Percentiles rank a stretch among this genome's conserved stretches.
Conservation (phyloP, 2,888 invertebrate species). For the Itoplectis maculator region DNA sequence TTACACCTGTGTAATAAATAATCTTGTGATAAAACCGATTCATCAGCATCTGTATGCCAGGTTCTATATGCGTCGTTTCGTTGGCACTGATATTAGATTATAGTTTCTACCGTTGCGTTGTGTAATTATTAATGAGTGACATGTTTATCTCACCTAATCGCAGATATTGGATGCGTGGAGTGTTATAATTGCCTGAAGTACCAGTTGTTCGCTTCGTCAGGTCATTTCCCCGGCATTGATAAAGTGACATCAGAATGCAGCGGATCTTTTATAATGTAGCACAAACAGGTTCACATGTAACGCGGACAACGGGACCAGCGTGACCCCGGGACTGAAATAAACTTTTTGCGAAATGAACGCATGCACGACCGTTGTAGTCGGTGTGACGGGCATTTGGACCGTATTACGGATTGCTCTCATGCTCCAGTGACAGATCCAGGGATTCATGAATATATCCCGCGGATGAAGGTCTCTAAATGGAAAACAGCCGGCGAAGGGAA, state of each 20-base stretch:
- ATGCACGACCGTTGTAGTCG: not conserved
- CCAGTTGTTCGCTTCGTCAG: not conserved
- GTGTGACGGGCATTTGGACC: not conserved
- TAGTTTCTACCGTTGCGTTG: not conserved
- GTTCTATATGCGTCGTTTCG: not conserved
- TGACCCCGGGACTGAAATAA: not conserved
- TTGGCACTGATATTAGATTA: slow-evolving; percentile 9
- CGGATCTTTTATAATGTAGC: not conserved
- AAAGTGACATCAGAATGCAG: not conserved
- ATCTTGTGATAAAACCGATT: no score
- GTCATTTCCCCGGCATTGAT: not conserved
- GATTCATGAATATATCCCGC: not conserved
- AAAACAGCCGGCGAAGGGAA: not conserved
- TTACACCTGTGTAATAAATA: no score
- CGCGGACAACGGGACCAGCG: not conserved
- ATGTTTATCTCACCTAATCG: not conserved
- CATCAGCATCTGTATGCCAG: not conserved
- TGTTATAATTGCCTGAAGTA: not conserved
- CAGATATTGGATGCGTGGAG: not conserved
- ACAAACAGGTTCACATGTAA: no score
- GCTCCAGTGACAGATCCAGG: not conserved
- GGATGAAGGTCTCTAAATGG: slow-evolving; percentile 6
- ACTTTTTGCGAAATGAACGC: not conserved
- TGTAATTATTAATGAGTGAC: not conserved
- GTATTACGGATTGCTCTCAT: not conserved